Evolutionary conservation across 2,888 invertebrate species (phyloP).

Genomic region (Troilus luridus): DNA sequence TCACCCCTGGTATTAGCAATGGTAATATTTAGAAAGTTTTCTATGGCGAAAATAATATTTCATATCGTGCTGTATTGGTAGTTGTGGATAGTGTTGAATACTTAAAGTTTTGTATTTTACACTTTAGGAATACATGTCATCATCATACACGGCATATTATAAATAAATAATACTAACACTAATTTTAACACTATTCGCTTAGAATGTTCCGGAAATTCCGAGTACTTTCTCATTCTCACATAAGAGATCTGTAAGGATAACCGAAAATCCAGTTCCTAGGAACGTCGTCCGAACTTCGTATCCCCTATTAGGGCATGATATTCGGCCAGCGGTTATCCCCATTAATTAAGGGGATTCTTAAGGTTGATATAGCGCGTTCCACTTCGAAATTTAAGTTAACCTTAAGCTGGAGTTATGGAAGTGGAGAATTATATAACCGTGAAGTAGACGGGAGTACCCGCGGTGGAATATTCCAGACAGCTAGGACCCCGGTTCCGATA

Average conservation of each 20-base stretch:
- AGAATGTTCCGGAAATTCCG: too few relatives aligned
- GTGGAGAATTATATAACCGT: neutral
- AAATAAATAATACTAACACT: too few relatives aligned
- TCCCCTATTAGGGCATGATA: neutral
- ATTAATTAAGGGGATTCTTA: neutral
- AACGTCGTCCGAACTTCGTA: neutral
- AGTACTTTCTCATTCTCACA: neutral
- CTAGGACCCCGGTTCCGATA: conserved; percentile 8
- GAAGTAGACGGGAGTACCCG: neutral
- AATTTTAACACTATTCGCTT: too few relatives aligned
- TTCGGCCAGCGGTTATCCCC: neutral
- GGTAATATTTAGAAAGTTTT: too few relatives aligned
- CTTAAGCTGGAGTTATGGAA: neutral
- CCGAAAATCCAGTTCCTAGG: neutral
- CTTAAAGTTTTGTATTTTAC: too few relatives aligned
- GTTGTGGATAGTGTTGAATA: too few relatives aligned
- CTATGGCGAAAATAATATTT: too few relatives aligned
- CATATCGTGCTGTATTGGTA: too few relatives aligned
- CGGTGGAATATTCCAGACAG: conserved; percentile 38
- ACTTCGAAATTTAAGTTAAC: neutral
- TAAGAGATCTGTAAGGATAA: neutral
- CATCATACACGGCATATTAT: too few relatives aligned
- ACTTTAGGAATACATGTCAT: too few relatives aligned
- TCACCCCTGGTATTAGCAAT: too few relatives aligned
- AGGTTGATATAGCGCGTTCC: neutral